Percentiles rank a stretch among this genome's conserved stretches.
phyloP scores from a whole-genome alignment of 2,113 vertebrate genomes.

The Micromys minutus region DNA sequence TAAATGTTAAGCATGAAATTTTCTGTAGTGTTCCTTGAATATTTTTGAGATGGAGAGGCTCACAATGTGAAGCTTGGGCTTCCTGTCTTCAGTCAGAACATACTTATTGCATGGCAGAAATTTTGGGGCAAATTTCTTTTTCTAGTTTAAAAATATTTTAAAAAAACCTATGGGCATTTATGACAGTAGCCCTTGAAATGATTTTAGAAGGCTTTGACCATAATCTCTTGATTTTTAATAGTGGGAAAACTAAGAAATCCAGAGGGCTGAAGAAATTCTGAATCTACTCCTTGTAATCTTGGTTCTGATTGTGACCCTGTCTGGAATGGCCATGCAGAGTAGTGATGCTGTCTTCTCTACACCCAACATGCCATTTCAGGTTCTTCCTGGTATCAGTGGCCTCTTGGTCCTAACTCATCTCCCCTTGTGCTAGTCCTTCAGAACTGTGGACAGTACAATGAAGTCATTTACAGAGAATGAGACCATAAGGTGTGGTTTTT shows the following conservation, averaged over 20 bases:
- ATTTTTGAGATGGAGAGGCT: not conserved
- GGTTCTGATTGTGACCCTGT: not conserved
- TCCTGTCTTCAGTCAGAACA: not conserved
- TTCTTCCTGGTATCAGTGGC: not conserved
- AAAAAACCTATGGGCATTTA: not conserved
- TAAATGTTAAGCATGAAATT: not conserved
- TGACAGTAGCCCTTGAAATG: not conserved
- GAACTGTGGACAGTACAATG: not conserved
- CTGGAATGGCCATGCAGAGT: not conserved
- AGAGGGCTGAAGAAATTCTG: not conserved
- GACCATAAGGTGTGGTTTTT: not conserved
- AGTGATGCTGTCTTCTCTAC: not conserved
- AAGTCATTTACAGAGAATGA: constrained; percentile 11
- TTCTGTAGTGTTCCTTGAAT: not conserved
- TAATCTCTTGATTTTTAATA: not conserved
- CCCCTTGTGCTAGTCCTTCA: not conserved
- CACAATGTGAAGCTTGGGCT: not conserved
- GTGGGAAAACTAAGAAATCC: not conserved
- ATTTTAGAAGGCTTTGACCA: not conserved
- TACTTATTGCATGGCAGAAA: not conserved
- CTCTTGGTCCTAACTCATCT: not conserved
- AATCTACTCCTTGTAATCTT: not conserved
- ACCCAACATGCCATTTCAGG: not conserved
- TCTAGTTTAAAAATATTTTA: constrained; percentile 32
- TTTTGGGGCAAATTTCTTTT: not conserved